A percentile compares a stretch with the other conserved stretches of the same genome.
phyloP scores from a whole-genome alignment of 2,888 invertebrate species.

The Entomobrya multifasciata region DNA sequence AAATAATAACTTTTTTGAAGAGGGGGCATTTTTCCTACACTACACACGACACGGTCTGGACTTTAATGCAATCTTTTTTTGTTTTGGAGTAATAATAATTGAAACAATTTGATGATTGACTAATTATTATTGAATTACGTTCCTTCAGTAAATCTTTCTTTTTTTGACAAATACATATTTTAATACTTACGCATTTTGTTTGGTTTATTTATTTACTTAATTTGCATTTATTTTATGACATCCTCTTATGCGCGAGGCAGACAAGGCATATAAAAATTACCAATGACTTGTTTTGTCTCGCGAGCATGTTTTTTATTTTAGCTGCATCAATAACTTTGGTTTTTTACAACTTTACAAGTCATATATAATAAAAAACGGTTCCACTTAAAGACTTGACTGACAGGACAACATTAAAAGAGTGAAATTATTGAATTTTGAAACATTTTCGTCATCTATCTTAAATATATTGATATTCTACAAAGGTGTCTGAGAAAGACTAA shows the following conservation, averaged over 20 bases:
- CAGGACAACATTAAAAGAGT: constrained; percentile 12
- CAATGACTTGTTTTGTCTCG: not conserved
- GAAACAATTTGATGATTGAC: constrained; percentile 38
- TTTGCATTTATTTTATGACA: not conserved
- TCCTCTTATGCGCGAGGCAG: not conserved
- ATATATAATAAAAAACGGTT: not conserved
- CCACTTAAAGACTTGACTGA: constrained; percentile 11
- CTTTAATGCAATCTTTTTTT: constrained; percentile 23
- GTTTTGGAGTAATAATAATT: constrained; percentile 12
- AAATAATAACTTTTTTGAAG: not conserved
- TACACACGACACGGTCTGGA: constrained; percentile 15
- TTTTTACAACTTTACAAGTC: not conserved
- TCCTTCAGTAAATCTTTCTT: constrained; percentile 68
- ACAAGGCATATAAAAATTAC: not conserved
- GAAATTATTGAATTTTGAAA: not conserved
- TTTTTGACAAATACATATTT: constrained; percentile 55
- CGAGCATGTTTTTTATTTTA: not conserved
- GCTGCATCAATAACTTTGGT: not conserved
- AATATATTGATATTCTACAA: constrained; percentile 8
- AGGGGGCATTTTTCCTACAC: not conserved
- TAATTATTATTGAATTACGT: constrained; percentile 45
- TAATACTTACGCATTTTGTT: constrained; percentile 22
- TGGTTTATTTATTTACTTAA: constrained; percentile 39
- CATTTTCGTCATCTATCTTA: constrained; percentile 21
- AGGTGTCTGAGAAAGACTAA: not conserved